Conservation (phyloP, 30 jellyfish, hydroid and myxozoan species). For the Euphysa ruthae region DNA sequence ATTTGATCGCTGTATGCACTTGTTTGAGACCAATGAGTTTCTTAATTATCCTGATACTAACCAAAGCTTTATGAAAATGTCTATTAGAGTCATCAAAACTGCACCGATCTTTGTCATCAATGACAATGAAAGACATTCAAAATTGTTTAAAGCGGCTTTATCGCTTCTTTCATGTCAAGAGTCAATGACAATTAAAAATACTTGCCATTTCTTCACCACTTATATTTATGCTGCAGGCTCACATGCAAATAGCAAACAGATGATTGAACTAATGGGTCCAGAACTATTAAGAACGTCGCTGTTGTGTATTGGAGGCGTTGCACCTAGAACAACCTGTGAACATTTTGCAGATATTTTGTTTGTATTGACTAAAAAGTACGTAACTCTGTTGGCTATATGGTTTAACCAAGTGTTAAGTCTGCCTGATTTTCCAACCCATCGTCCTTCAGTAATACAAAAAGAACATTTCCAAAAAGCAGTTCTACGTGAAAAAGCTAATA, state of each 20-base stretch:
- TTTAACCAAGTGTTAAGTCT: constrained; percentile 21
- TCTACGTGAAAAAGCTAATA: constrained; percentile 48
- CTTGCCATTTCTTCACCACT: constrained; percentile 37
- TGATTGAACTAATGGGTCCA: constrained; percentile 51
- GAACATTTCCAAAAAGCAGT: constrained; percentile 51
- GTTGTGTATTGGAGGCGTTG: constrained; percentile 54
- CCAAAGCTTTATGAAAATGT: constrained; percentile 57
- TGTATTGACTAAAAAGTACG: constrained; percentile 40
- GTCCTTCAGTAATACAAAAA: constrained; percentile 40
- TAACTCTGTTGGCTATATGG: constrained; percentile 39
- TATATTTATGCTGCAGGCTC: constrained; percentile 35
- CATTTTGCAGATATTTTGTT: constrained; percentile 54
- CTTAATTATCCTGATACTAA: constrained; percentile 45
- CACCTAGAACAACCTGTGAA: constrained; percentile 62
- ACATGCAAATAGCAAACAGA: constrained; percentile 10
- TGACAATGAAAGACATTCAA: constrained; percentile 32
- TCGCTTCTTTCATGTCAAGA: constrained; percentile 50
- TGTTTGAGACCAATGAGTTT: constrained; percentile 26
- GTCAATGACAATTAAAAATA: constrained; percentile 60
- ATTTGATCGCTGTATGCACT: constrained; percentile 3
- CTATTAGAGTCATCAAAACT: constrained; percentile 45
- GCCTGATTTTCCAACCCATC: constrained; percentile 48
- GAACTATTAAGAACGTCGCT: constrained; percentile 37
- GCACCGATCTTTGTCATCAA: constrained; percentile 39
- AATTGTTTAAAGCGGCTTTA: constrained; percentile 31